Evolutionary conservation across 2,797 vertebrate species (phyloP).

Genomic region (Menidia menidia): DNA sequence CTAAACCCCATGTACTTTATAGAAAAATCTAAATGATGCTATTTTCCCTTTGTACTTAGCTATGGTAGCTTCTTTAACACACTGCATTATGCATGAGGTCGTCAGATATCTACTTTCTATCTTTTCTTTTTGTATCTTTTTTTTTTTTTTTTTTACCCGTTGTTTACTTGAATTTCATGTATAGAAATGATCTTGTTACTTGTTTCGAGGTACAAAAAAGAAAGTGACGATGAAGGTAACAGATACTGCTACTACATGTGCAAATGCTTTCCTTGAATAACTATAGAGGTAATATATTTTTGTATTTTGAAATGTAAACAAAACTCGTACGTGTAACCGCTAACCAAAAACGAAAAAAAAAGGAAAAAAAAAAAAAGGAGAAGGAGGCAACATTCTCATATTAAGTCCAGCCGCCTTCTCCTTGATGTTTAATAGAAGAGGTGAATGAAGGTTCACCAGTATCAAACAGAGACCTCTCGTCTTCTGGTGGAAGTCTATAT

Average conservation of each 20-base stretch:
- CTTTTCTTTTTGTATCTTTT: constrained; percentile 35
- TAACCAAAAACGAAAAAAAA: constrained; percentile 62
- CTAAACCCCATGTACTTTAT: constrained; percentile 66
- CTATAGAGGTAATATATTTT: constrained; percentile 86
- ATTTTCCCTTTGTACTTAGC: constrained; percentile 51
- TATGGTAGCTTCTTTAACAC: constrained; percentile 53
- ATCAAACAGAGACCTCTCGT: constrained; percentile 22
- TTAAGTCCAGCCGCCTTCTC: constrained; percentile 64
- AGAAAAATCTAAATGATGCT: constrained; percentile 63
- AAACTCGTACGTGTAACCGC: constrained; percentile 65
- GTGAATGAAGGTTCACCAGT: constrained; percentile 63
- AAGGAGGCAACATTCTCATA: constrained; percentile 52
- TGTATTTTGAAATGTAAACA: constrained; percentile 81
- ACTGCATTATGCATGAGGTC: constrained; percentile 83
- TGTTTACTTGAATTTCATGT: constrained; percentile 88
- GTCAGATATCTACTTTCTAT: constrained; percentile 66
- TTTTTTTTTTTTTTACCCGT: constrained; percentile 68
- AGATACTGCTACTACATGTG: constrained; percentile 76
- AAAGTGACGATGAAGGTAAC: constrained; percentile 81
- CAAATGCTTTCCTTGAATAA: constrained; percentile 81
- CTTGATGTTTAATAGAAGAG: constrained; percentile 60
- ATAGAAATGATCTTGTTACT: constrained; percentile 81
- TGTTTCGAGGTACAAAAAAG: constrained; percentile 80
- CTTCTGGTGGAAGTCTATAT: constrained; percentile 55
- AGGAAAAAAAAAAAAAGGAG: constrained; percentile 28